A percentile compares a stretch with the other conserved stretches of the same genome.
Conservation (phyloP, 1,140 invertebrate species). For the Sarcophaga bullata region DNA sequence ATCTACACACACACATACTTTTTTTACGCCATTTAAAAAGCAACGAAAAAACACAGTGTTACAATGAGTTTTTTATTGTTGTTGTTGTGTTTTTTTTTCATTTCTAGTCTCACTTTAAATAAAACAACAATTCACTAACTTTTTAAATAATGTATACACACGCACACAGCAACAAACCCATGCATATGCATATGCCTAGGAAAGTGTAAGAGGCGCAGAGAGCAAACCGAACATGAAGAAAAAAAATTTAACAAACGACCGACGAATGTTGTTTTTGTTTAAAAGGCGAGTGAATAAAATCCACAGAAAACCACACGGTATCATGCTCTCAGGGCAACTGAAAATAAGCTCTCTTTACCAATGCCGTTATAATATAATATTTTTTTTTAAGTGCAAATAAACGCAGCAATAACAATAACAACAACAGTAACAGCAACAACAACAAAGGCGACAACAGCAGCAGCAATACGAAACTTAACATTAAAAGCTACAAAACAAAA, state of each 20-base stretch:
- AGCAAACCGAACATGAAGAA: background rate
- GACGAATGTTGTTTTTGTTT: background rate
- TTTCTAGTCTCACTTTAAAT: conserved; percentile 4
- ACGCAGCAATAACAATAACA: background rate
- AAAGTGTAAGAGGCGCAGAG: background rate
- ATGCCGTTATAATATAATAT: conserved; percentile 35
- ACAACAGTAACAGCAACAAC: background rate
- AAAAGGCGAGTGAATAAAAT: conserved; percentile 10
- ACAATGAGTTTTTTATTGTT: no score
- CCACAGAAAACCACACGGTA: conserved; percentile 37
- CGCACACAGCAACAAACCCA: background rate
- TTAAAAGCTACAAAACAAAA: conserved; percentile 1
- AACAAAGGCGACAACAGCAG: background rate
- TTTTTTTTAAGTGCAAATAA: conserved; percentile 30
- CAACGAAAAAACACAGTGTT: background rate
- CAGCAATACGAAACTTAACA: background rate
- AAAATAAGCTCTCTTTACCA: conserved; percentile 40
- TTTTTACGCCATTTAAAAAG: no score
- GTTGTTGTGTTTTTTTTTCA: background rate
- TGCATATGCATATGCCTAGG: no score
- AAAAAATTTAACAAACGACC: background rate
- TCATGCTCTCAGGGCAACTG: conserved; percentile 40
- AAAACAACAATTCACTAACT: background rate
- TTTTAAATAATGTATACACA: background rate
- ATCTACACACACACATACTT: background rate